Percentiles rank a stretch among this genome's conserved stretches.
Conservation (phyloP, 2,113 vertebrate species). For the Nycticorax nycticorax region DNA sequence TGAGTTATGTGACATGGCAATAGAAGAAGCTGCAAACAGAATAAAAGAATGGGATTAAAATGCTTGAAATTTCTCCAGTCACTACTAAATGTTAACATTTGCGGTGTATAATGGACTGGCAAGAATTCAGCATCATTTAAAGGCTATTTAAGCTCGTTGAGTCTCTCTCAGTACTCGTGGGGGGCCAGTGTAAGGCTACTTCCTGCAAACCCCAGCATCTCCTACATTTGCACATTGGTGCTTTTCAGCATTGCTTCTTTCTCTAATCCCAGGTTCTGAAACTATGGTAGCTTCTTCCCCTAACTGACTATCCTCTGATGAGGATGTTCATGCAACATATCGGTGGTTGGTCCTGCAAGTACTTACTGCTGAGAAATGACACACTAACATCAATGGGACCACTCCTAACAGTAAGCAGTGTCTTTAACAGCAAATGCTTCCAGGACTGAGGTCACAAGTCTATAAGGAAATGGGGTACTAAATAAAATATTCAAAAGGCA, state of each 20-base stretch:
- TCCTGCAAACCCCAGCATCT: background rate
- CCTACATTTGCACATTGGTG: background rate
- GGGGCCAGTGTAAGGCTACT: background rate
- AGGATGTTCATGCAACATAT: background rate
- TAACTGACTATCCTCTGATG: background rate
- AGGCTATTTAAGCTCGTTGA: background rate
- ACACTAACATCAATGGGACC: background rate
- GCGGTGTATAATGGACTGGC: background rate
- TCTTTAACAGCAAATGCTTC: background rate
- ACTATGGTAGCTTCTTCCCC: background rate
- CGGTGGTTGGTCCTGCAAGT: background rate
- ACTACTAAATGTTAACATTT: background rate
- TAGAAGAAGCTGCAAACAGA: background rate
- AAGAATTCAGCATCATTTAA: background rate
- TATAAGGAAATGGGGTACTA: background rate
- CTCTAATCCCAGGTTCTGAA: background rate
- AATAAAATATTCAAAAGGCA: conserved; percentile 34
- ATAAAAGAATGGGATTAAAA: conserved; percentile 17
- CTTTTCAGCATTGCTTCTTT: background rate
- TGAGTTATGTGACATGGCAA: background rate
- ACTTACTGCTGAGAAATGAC: background rate
- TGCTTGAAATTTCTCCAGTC: background rate
- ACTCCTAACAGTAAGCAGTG: background rate
- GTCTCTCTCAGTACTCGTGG: background rate
- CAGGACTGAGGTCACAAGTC: background rate